phyloP scores from a whole-genome alignment of 2,888 invertebrate species.

The Onchidella celtica region DNA sequence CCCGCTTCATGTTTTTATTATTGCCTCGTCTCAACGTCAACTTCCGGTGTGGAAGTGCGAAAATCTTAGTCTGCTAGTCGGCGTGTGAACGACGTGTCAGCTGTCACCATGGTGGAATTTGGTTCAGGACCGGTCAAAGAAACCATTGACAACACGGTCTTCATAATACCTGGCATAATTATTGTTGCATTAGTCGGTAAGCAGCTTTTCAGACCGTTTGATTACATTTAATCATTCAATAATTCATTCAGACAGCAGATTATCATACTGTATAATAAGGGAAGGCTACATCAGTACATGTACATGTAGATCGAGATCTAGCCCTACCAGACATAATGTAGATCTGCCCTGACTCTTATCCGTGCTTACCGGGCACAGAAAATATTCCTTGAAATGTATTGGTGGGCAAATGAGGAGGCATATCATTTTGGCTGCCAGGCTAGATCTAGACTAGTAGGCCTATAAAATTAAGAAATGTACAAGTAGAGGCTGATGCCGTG shows the following conservation, averaged over 20 bases:
- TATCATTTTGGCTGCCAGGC: too few species aligned
- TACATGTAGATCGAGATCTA: neutral
- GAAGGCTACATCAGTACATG: too few species aligned
- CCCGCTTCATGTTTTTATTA: neutral
- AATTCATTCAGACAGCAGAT: neutral
- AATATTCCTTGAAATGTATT: too few species aligned
- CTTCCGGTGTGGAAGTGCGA: constrained; percentile 35
- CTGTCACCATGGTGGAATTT: constrained; percentile 88
- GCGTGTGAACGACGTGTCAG: neutral
- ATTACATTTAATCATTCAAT: neutral
- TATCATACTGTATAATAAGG: too few species aligned
- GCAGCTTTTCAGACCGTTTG: constrained; percentile 57
- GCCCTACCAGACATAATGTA: too few species aligned
- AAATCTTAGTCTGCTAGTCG: neutral
- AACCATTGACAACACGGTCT: constrained; percentile 92
- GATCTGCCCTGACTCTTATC: too few species aligned
- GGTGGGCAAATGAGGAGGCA: too few species aligned
- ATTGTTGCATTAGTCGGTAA: constrained; percentile 90
- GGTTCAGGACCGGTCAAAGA: constrained; percentile 91
- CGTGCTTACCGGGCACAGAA: too few species aligned
- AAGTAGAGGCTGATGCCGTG: too few species aligned
- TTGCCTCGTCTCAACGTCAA: constrained; percentile 26
- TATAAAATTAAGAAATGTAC: too few species aligned
- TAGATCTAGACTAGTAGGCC: too few species aligned
- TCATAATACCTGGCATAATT: constrained; percentile 91